phyloP scores from a whole-genome alignment of 2,797 vertebrate species.

The Enteromius argenteus region DNA sequence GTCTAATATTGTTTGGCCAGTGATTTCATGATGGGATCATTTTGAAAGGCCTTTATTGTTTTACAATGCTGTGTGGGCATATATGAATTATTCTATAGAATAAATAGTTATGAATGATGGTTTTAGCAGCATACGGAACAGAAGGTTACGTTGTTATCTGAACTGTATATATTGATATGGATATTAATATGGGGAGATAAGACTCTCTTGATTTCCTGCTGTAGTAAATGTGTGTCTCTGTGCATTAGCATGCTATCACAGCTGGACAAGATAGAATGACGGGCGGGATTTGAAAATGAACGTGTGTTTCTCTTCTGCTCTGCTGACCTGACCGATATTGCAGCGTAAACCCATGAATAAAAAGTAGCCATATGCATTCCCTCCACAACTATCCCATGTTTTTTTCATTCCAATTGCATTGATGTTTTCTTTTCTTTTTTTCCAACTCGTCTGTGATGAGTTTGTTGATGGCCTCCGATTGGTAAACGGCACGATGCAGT shows the following conservation, averaged over 20 bases:
- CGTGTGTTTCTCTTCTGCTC: slow-evolving; percentile 31
- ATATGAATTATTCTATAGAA: neutral
- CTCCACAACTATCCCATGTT: slow-evolving; percentile 24
- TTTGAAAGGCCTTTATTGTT: neutral
- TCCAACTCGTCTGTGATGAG: slow-evolving; percentile 54
- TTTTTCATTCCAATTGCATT: slow-evolving; percentile 44
- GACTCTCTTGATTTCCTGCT: slow-evolving; percentile 36
- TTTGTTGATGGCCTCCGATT: slow-evolving; percentile 49
- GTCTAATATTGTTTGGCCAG: neutral
- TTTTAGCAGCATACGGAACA: neutral
- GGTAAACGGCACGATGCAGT: slow-evolving; percentile 51
- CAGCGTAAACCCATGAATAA: slow-evolving; percentile 70
- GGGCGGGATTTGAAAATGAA: slow-evolving; percentile 26
- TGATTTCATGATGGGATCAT: neutral
- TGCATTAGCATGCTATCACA: slow-evolving; percentile 29
- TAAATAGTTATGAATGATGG: neutral
- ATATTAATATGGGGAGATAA: slow-evolving; percentile 16
- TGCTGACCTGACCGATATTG: slow-evolving; percentile 57
- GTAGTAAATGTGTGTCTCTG: slow-evolving; percentile 7
- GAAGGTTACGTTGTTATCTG: slow-evolving; percentile 20
- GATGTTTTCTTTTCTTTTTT: slow-evolving; percentile 61
- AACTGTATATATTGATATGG: slow-evolving; percentile 24
- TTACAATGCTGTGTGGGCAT: neutral
- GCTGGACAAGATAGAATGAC: slow-evolving; percentile 48
- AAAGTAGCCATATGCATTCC: slow-evolving; percentile 63